Conservation (phyloP, 92 coral and sea anemone species). For the Paramuricea clavata region DNA sequence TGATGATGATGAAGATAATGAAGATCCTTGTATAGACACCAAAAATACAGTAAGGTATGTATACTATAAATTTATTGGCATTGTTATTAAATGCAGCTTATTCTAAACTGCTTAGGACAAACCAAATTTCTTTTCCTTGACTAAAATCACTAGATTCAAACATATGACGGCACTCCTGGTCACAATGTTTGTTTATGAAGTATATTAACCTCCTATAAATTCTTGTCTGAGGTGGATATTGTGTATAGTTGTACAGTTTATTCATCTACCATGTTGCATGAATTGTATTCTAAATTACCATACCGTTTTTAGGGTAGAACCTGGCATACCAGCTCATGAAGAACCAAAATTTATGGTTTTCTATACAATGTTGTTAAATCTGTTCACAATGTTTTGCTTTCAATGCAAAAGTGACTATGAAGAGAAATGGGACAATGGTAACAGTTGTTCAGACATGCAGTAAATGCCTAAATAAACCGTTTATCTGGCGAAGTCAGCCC, state of each 20-base stretch:
- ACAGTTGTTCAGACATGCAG: slow-evolving; percentile 29
- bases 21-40: neutral
- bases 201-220: too few species aligned
- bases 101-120: neutral
- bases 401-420: neutral
- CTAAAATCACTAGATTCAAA: too few species aligned
- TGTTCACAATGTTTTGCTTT: slow-evolving; percentile 23
- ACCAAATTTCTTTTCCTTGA: neutral
- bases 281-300: slow-evolving; percentile 2
- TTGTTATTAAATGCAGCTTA: neutral
- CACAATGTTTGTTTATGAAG: too few species aligned
- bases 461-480: slow-evolving; percentile 16
- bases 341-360: too few species aligned
- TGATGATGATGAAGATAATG: slow-evolving; percentile 14
- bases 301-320: neutral
- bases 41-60: slow-evolving; percentile 20
- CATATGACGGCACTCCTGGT: too few species aligned
- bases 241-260: too few species aligned
- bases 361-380: neutral
- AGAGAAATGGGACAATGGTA: slow-evolving; percentile 1
- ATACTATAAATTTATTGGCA: neutral
- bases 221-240: too few species aligned
- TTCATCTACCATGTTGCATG: neutral
- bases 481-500: slow-evolving; percentile 42
- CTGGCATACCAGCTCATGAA: slow-evolving; percentile 26